Evolutionary conservation across 2,113 vertebrate genomes (phyloP).

Genomic region (Mixornis gularis): DNA sequence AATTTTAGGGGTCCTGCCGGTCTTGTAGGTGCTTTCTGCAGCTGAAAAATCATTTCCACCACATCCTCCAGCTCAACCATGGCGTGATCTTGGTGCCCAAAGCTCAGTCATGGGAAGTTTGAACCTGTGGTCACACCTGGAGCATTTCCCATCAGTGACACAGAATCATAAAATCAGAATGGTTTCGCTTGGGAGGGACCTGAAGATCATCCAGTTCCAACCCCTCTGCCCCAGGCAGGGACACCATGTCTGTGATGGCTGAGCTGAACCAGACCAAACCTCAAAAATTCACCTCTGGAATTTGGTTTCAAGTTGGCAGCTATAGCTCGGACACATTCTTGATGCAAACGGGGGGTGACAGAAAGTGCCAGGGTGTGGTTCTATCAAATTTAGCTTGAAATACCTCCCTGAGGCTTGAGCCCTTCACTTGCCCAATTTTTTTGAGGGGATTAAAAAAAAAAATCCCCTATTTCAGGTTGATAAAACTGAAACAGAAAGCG

Average conservation of each 20-base stretch:
- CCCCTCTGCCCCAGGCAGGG: background rate
- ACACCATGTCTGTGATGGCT: fast-evolving
- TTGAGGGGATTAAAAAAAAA: fast-evolving
- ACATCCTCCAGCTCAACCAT: fast-evolving
- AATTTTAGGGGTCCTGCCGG: background rate
- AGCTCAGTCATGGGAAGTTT: background rate
- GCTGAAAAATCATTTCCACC: background rate
- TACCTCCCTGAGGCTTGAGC: background rate
- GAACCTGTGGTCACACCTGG: background rate
- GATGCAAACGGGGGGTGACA: background rate
- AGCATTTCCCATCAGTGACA: background rate
- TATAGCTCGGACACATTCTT: background rate
- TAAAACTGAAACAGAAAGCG: fast-evolving
- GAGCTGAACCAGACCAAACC: background rate
- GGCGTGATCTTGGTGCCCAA: background rate
- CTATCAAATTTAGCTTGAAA: background rate
- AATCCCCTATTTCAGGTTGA: fast-evolving
- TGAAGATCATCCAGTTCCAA: background rate
- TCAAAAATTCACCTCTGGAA: background rate
- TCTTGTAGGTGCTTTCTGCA: background rate
- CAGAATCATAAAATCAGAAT: background rate
- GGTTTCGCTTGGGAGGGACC: background rate
- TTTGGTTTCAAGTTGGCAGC: background rate
- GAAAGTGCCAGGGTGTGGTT: background rate
- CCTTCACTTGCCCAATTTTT: background rate